Evolutionary conservation across 2,888 invertebrate genomes (phyloP).

Genomic region (Petrolisthes cinctipes): DNA sequence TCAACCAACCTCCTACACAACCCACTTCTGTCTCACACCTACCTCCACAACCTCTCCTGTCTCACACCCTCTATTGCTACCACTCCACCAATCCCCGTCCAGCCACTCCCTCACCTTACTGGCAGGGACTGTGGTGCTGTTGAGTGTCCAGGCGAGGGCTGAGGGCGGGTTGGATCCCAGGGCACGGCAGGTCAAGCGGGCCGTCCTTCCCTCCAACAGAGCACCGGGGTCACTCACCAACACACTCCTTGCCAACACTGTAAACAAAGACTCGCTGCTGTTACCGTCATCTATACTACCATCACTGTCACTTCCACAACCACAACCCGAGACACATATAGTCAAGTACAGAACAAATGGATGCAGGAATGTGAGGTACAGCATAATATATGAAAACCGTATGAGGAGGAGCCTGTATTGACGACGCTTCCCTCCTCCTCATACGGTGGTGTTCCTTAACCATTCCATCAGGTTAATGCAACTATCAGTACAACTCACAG

Average conservation of each 20-base stretch:
- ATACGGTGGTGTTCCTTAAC: not conserved
- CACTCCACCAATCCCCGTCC: not conserved
- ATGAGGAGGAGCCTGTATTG: too few species aligned
- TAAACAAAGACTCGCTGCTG: not conserved
- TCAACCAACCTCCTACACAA: not conserved
- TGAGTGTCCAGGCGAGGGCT: conserved; percentile 13
- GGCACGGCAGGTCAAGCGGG: not conserved
- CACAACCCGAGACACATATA: not conserved
- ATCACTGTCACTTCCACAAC: not conserved
- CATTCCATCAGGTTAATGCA: not conserved
- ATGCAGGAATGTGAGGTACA: too few species aligned
- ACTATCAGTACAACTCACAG: conserved; percentile 1
- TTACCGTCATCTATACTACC: not conserved
- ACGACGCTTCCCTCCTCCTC: not conserved
- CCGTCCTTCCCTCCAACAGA: conserved; percentile 20
- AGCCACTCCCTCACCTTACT: not conserved
- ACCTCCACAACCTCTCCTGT: not conserved
- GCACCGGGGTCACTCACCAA: conserved; percentile 1
- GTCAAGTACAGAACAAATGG: not conserved
- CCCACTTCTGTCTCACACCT: not conserved
- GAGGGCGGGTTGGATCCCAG: conserved; percentile 23
- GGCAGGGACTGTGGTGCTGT: not conserved
- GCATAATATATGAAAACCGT: too few species aligned
- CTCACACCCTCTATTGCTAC: not conserved
- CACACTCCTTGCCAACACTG: conserved; percentile 34